Evolutionary conservation across 2,888 invertebrate genomes (phyloP), one percentile per base, ranked within the genome.

Genomic region (Tipula confusa): DNA sequence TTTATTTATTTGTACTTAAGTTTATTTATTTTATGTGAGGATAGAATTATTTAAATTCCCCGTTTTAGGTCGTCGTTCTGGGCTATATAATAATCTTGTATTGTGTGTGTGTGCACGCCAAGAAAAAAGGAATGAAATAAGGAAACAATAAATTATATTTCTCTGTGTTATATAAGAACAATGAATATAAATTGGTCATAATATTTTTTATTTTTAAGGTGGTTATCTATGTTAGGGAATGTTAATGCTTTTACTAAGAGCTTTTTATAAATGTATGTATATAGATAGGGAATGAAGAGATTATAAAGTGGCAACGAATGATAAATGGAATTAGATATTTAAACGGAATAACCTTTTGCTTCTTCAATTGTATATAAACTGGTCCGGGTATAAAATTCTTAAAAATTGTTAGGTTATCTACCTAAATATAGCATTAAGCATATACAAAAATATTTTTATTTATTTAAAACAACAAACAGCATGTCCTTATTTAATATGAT

Each of bases 151-250:
- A 64, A 64, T 64, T 64, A 64, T 64, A 64, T 64, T 64, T 64
- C 24, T 64, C 64, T 64, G 64, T 64, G 64, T 64, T 64, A 64
- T 64, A n/a, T n/a, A n/a, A n/a, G n/a, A 64, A 64, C 64, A 64
- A 64, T 64, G 64, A 64, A 64, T 64, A 64, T 64, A 64, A 64
- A 64, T 64, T 64, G 64, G 64, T 24, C 64, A 18, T 64, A 64
- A 64, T 64, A 24, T 64, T 64, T 24, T 64, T 64, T 64, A 4
- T 64, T 48, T 64, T 64, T 64, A 24, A 64, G 64, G 64, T 64
- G 64, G 64, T 64, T 64, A 64, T 64, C 64, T 64, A 64, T 64
- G 18, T 64, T 64, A 2, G 64, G 24, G 64, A 64, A 64, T 64
- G n/a, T 64, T 64, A 64, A 64, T 64, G 64, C 64, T 64, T 11